Evolutionary conservation across 1,140 invertebrate species (phyloP), one percentile per base, ranked within the genome.

Genomic region (Forficula auricularia): DNA sequence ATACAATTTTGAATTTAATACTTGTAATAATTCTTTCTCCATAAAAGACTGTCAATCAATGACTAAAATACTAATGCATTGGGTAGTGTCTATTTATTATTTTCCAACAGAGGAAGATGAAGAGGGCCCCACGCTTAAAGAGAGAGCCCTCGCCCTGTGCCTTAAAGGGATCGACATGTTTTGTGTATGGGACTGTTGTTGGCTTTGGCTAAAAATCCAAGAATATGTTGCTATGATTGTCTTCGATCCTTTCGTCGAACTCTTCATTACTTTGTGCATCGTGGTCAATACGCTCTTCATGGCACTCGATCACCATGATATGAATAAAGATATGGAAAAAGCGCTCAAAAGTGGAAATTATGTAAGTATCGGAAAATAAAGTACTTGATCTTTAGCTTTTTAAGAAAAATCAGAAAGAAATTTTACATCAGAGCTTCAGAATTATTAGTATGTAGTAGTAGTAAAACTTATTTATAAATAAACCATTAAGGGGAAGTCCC

Each of bases 261-360:
- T 97, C 46, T 96, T 97, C 65, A 97, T 98, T 59, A 97, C 91
- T 6, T 70, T 97, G 32, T 97, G 91, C 65, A 98, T 98, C 64
- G 84, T 96, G 40, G 84, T 95, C 48, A 98, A 98, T 59, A 98
- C 94, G 1, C 68, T 92, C 43, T 97, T 97, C 66, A 97, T 98
- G 92, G 91, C 90, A 9, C 67, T 95, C 59, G 92, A 97, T 66
- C 88, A 95, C 58, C 82, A 95, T 62, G 79, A 87, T 46, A 95
- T 94, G 87, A 75, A 89, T 57, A 75, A 72, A 55, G 75, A 82
- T 55, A 77, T 90, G 72, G 80, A 85, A 39, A 72, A 65, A 42
- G 72, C 84, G n/a, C 71, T 92, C 34, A 82, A 86, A 61, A 82
- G 74, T 54, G 89, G 87, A 55, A 98, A 98, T 60, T 90, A 91